Evolutionary conservation across 2,888 invertebrate species (phyloP), one percentile per base, ranked within the genome.

Genomic region (Celastrina argiolus): DNA sequence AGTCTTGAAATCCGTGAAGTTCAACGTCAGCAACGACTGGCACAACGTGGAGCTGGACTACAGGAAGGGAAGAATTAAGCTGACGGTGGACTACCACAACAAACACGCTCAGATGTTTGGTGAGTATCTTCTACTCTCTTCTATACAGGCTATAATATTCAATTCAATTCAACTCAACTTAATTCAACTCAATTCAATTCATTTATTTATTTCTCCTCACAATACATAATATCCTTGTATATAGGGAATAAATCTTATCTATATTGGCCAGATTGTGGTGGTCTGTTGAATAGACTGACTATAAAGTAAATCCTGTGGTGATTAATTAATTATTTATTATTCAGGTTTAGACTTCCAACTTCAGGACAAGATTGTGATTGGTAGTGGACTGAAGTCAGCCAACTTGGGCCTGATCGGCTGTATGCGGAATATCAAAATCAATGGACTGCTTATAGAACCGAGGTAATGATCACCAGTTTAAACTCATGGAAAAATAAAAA

Each of bases 361-460:
- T 14, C 94, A 94, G 75, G 93, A 95, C 78, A 94, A 93, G 81
- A 93, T 95, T 69, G 94, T 95, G 68, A 95, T 96, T 72, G 97
- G 96, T 67, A 96, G 96, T 77, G 96, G 97, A 58, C 92, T 95
- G 18, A 94, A 95, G 81, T 93, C 92, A 36, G 93, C 93, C 14
- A 95, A 94, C 74, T 85, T 93, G 79, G 97, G 98, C 4, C 91
- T 98, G 66, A 96, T 97, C 64, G 98, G 98, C 31, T 98, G 98
- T 80, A 96, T 98, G 93, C 93, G 97, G 71, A 96, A 97, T 77
- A 95, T 98, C 69, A 93, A 94, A 81, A 95, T 98, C 68, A 97
- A 98, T 79, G 95, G 95, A 12, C 92, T 94, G 69, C 90, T 94
- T 64, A 94, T 97, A 72, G 97, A 98, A 79, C 96, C 98, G 0